Evolutionary conservation across 2,797 vertebrate genomes (phyloP), one percentile per base, ranked within the genome.

Genomic region (Ambastaia sidthimunki): DNA sequence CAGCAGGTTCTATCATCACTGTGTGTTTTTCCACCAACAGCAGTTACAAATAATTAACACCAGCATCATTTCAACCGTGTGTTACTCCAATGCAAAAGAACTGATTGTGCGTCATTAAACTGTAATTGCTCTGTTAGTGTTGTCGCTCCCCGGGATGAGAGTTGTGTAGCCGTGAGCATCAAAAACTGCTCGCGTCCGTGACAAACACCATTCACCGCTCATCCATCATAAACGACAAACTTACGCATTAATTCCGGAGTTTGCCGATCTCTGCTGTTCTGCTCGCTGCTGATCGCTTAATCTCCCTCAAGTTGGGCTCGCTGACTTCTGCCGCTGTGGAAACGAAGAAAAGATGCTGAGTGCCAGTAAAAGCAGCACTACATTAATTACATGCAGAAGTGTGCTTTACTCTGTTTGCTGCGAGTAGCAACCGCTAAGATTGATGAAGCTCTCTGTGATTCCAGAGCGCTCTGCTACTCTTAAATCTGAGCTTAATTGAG

Each of bases 341-440:
- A n/a, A 83, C 59, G 84, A 72, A 37, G 84, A 88, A 91, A 94
- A 94, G 90, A 92, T 93, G 93, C 94, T 94, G 93, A 94, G 91
- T 90, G 85, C 90, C 86, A 85, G 85, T 89, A 93, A 92, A 90
- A 84, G 88, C 90, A 89, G 89, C 90, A 89, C 89, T 90, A 89
- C 91, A 93, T 94, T 95, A 94, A 94, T 94, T 94, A 94, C 93
- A 93, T 86, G 87, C 91, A 90, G 91, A 92, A 93, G 93, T 94
- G 93, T 93, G 89, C 93, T 92, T 91, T 90, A 90, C 91, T 93
- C 86, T 85, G 73, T 91, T 92, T 91, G 90, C 90, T 91, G 90
- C 72, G 83, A 87, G 89, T 90, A 87, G 89, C 88, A 60, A 16
- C 83, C 55, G 65, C 86, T 82, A 91, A 94, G 93, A 95, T 94